Base-by-base conservation (phyloP, 53 echinoderm and acorn worm species). In the Holothuria scabra region DNA sequence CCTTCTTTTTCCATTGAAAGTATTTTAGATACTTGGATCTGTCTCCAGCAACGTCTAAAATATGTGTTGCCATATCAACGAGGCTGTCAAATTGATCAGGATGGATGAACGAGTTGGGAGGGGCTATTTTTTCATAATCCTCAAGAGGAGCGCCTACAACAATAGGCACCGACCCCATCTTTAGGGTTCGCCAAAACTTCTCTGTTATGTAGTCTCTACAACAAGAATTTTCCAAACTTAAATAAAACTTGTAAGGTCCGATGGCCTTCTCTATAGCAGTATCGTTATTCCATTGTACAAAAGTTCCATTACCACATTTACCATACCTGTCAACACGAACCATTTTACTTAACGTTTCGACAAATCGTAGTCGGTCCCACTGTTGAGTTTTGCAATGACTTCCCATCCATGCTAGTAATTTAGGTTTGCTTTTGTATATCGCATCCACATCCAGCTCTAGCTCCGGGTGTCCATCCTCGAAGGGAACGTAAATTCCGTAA, bases 211-310 rank as follows among this genome's bases (percentile, higher is more conserved):
- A 78, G 11, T 78, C 57, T 30, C 18, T 31, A 12, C 78, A 78
- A 56, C 78, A 78, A 32, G 78, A 78, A 58, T 78, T 78, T 32
- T 78, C 78, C 16, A 78, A 32, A 57, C 78, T 78, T 8, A 78
- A 56, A 21, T 78, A 78, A 32, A 78, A 78, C 52, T 52, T 78
- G 49, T 57, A 78, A 14, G 56, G 59, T 5, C 56, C 24, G 52
- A 78, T 8, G 2, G 29, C 29, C 19, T 78, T 32, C 28, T 57
- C 3, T 1, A 78, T 6, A 18, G 33, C 56, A 2, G 48, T 52
- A 5, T 78, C 78, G 9, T 30, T 78, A 32, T 78, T 78, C 78
- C 78, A 78, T 32, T 13, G 24, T 14, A 78, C 19, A 20, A 26
- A 16, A 23, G 20, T 31, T 1, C 64, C 64, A 31, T 57, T 30